phyloP scores from a whole-genome alignment of 2,797 vertebrate species.

The Thripadectes ignobilis region DNA sequence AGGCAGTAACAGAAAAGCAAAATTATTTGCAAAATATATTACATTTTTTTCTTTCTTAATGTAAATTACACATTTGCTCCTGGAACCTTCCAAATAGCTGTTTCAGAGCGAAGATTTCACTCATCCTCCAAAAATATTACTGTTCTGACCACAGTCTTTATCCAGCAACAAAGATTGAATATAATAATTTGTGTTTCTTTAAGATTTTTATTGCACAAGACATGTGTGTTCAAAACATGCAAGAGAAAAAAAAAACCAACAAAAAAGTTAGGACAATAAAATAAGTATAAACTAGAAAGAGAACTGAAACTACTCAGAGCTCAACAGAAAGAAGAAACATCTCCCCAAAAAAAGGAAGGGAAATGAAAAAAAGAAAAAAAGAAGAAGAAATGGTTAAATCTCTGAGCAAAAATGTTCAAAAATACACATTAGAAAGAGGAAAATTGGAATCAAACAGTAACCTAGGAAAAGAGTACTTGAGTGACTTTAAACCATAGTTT shows the following conservation, averaged over 20 bases:
- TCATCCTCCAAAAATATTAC: neutral
- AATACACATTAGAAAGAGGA: neutral
- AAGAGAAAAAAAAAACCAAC: neutral
- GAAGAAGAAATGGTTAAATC: neutral
- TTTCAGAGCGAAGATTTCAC: neutral
- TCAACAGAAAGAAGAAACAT: slow-evolving; percentile 39
- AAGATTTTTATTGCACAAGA: neutral
- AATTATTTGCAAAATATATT: neutral
- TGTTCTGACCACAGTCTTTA: neutral
- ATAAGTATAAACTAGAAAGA: slow-evolving; percentile 2
- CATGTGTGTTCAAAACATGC: neutral
- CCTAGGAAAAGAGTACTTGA: neutral
- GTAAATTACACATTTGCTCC: neutral
- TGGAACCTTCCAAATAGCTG: neutral
- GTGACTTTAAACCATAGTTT: neutral
- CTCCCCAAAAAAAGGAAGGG: neutral
- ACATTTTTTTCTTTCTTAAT: neutral
- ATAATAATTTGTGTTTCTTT: neutral
- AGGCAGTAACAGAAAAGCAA: neutral
- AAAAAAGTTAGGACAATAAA: neutral
- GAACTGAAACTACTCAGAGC: slow-evolving; percentile 42
- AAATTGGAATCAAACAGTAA: neutral
- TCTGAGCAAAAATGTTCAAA: neutral
- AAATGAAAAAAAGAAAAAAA: neutral
- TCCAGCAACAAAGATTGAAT: neutral